A percentile compares a stretch with the other conserved stretches of the same genome.
Evolutionary conservation across 2,797 vertebrate species (phyloP).

Genomic region (Sebastiscus tertius): DNA sequence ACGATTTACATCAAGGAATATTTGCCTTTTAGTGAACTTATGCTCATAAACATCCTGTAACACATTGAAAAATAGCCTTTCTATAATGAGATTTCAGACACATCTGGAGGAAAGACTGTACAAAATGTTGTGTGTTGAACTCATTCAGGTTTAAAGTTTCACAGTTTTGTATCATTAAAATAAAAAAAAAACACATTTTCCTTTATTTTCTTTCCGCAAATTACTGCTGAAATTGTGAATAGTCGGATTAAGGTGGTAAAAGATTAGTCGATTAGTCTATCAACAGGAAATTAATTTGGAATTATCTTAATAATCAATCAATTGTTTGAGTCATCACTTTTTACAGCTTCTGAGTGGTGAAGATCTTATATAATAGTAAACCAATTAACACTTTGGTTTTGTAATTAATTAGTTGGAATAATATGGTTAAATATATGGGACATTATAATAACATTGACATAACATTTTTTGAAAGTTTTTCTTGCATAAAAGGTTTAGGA

Average conservation of each 20-base stretch:
- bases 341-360: too few relatives aligned
- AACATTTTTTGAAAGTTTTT: too few relatives aligned
- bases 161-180: neutral
- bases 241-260: neutral
- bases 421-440: too few relatives aligned
- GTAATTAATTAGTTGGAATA: too few relatives aligned
- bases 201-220: neutral
- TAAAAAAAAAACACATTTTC: neutral
- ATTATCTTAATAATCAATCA: too few relatives aligned
- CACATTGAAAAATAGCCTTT: neutral
- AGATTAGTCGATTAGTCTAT: neutral
- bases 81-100: neutral
- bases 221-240: neutral
- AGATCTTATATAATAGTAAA: too few relatives aligned
- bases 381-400: too few relatives aligned
- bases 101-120: neutral
- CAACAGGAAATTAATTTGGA: too few relatives aligned
- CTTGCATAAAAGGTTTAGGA: too few relatives aligned
- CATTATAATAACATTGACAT: too few relatives aligned
- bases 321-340: too few relatives aligned
- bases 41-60: neutral
- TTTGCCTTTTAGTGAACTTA: neutral
- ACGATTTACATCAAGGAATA: conserved; percentile 16
- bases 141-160: neutral
- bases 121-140: neutral